Base-by-base conservation (phyloP, 2,113 vertebrate species). In the Trematocara marginatum region DNA sequence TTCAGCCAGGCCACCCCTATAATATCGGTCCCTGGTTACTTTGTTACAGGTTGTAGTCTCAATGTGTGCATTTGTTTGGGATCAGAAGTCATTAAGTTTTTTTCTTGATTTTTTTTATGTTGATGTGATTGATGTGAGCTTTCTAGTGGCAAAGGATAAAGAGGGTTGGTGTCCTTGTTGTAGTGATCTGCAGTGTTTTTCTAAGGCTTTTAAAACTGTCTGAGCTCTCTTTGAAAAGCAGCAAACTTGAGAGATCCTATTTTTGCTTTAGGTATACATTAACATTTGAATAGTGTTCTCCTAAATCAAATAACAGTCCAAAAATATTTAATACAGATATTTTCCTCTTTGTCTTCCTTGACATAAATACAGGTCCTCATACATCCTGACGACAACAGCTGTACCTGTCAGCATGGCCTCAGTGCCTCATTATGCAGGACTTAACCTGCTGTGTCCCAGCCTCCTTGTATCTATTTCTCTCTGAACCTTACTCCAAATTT, bases 401-500 rank as follows among this genome's bases (percentile, higher is more conserved):
- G 94, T 78, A 86, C 13, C 80, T 92, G 85, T 86, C 90, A 87
- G 82, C 47, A 29, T 8, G 23, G 64, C 76, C 61, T 88, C 2
- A 15, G 40, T 79, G 56, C 40, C 35, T 69, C 78, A 61, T 5
- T 20, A 78, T 66, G 42, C 29, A 40, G 84, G 45, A 57, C 45
- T 74, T 40, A n/a, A n/a, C 40, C 34, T 42, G 23, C 23, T 31
- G 13, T 42, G 40, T 45, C n/a, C 40, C 13, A 10, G 11, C 20
- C 29, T 15, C 57, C 26, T 40, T 51, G 13, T 20, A n/a, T 54
- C 57, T 1, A 0, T 38, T 20, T 23, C 20, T 40, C 57, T 20
- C 52, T 80, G 53, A 80, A 23, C 26, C 59, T 86, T 52, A 31
- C 38, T 86, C 78, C 26, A 29, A 26, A 56, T 71, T 66, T 18